Evolutionary conservation across 2,888 invertebrate species (phyloP), one percentile per base, ranked within the genome.

Genomic region (Callyntrura guangdongensis): DNA sequence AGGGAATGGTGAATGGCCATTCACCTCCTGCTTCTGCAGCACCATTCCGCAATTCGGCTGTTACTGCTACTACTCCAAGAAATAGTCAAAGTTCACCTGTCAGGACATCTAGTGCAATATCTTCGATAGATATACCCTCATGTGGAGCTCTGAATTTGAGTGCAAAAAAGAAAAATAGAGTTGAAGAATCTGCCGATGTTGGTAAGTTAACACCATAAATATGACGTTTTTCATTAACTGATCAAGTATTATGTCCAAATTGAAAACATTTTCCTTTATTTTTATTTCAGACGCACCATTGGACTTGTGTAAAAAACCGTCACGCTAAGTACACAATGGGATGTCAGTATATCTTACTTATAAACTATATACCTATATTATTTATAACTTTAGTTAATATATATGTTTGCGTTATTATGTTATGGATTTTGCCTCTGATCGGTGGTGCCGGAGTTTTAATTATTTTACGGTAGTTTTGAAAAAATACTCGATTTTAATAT

Each of bases 211-310:
- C n/a, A n/a, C n/a, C n/a, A n/a, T n/a, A n/a, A n/a, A n/a, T n/a
- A n/a, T n/a, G n/a, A n/a, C n/a, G n/a, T n/a, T n/a, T n/a, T n/a
- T n/a, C n/a, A n/a, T n/a, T n/a, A n/a, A n/a, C n/a, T n/a, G n/a
- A n/a, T n/a, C n/a, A n/a, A n/a, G n/a, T n/a, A n/a, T 36, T 53
- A 49, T 53, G 22, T 22, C 0, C n/a, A 47, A 45, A 27, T 12
- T 9, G 14, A 45, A 8, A 45, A 47, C 5, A 36, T 8, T 72
- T n/a, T 72, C 11, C n/a, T n/a, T n/a, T 49, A 53, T 87, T 86
- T 90, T 82, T 92, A 94, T 97, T 97, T 90, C 96, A 98, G 98
- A 98, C 97, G 97, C 97, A 96, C 98, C 98, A 95, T 96, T 98
- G 95, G 98, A 98, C 96, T 96, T 98, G 96, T 98, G 98, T 95